Evolutionary conservation across 2,113 vertebrate genomes (phyloP), one percentile per base, ranked within the genome.

Genomic region (Thalassoma bifasciatum): DNA sequence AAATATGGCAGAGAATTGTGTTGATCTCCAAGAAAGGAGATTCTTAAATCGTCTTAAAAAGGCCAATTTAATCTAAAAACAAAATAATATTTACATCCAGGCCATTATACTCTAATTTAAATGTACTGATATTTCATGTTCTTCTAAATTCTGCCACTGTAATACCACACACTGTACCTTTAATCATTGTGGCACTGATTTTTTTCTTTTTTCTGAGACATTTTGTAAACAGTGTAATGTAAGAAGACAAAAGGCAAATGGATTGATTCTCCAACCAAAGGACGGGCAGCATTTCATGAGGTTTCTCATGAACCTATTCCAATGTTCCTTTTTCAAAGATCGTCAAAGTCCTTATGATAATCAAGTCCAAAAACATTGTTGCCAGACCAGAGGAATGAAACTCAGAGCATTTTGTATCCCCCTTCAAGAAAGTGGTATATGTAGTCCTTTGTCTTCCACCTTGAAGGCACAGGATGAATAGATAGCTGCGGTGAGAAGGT

Each of bases 381-480:
- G 19, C 26, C 30, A 30, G 30, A 72, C 6, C 47, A 60, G 46
- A 30, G 54, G 22, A 70, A 71, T 36, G 16, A 72, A 61, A 47
- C 36, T 24, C 57, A 2, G 60, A 30, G 30, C 38, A 54, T 46
- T 51, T 67, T 52, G 51, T 26, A 59, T 51, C 26, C 74, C 62
- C 22, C 8, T 37, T 58, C 12, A 26, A 65, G 36, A 76, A 72
- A 53, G 53, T 38, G 78, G 40, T 52, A 11, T 83, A 64, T 75
- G 62, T 63, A 47, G 68, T 66, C 61, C 66, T 54, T 85, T 67
- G 66, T 83, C 70, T 81, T 89, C 84, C 84, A 87, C 71, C 67
- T 49, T 75, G 79, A 94, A 93, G 92, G 92, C 92, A 93, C 91
- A 86, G 85, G 88, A 89, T 90, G 80, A 85, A 72, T 70, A 74